A percentile compares a stretch with the other conserved stretches of the same genome.
These are phyloP conservation scores for Ethmia dodecea DNA, from an alignment of 2,888 invertebrate species.

Conservation along the genomic window DNA sequence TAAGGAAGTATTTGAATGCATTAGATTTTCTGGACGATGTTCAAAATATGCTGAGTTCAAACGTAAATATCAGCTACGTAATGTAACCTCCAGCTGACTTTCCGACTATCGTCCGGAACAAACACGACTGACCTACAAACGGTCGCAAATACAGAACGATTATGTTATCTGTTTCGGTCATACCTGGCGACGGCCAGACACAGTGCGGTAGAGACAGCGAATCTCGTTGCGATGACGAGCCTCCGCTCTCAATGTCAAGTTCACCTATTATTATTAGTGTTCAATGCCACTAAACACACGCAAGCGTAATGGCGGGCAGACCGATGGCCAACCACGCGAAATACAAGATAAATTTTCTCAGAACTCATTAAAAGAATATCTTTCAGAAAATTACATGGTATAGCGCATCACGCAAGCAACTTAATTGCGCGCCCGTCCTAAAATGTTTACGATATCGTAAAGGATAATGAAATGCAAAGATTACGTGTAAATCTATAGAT, in stretches of 20 bases:
- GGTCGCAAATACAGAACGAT: slow-evolving; percentile 60
- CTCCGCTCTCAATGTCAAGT: slow-evolving; percentile 76
- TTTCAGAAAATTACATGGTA: slow-evolving; percentile 4
- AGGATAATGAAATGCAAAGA: no score
- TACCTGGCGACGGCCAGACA: slow-evolving; percentile 30
- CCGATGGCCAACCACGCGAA: slow-evolving; percentile 41
- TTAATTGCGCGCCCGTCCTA: no score
- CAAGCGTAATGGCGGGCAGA: slow-evolving; percentile 48
- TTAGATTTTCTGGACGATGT: slow-evolving; percentile 22
- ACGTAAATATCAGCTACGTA: slow-evolving; percentile 54
- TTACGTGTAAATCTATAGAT: no score
- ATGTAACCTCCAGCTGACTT: slow-evolving; percentile 76
- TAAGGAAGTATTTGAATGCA: neutral
- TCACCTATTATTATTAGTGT: slow-evolving; percentile 70
- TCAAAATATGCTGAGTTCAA: slow-evolving; percentile 38
- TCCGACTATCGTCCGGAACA: slow-evolving; percentile 75
- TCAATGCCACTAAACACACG: slow-evolving; percentile 74
- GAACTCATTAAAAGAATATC: slow-evolving; percentile 3
- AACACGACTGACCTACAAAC: slow-evolving; percentile 76
- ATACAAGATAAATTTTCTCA: slow-evolving; percentile 21
- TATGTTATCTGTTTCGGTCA: slow-evolving; percentile 54
- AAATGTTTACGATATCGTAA: no score
- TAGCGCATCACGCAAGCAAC: no score
- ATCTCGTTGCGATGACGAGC: slow-evolving; percentile 70
- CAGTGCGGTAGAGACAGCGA: slow-evolving; percentile 58